These are phyloP conservation scores for Mugil cephalus DNA, from an alignment of 2,113 vertebrate species.

Conservation along the genomic window DNA sequence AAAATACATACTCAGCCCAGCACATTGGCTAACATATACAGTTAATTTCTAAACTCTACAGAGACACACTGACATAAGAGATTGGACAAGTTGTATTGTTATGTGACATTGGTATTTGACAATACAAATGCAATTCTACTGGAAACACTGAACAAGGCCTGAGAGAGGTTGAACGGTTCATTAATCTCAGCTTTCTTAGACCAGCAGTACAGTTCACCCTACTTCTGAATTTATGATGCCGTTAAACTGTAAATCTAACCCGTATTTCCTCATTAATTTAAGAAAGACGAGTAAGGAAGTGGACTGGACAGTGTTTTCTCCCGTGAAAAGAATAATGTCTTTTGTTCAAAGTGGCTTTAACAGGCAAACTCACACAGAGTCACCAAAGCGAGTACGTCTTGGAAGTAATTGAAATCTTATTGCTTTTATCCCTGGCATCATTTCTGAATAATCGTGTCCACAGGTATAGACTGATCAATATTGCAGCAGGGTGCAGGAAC, in stretches of 20 bases:
- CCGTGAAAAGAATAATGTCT: neutral
- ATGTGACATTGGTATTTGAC: neutral
- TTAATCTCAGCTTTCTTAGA: conserved; percentile 1
- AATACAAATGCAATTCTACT: conserved; percentile 2
- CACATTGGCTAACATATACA: too few species aligned
- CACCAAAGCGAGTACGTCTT: neutral
- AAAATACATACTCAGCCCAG: too few species aligned
- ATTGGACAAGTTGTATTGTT: neutral
- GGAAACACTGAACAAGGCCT: neutral
- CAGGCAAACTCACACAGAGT: neutral
- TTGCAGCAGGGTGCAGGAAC: neutral
- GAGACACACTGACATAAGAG: neutral
- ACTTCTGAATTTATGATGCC: conserved; percentile 13
- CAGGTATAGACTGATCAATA: neutral
- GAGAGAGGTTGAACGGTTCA: neutral
- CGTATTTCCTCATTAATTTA: neutral
- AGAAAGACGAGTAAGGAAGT: neutral
- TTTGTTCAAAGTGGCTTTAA: neutral
- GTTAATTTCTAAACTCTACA: too few species aligned
- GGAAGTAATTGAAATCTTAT: neutral
- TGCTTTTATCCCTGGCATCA: neutral
- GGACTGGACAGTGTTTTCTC: neutral
- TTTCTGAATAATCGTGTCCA: conserved; percentile 9
- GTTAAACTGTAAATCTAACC: neutral
- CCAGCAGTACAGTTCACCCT: neutral